A percentile compares a stretch with the other conserved stretches of the same genome.
phyloP scores from a whole-genome alignment of 1,140 invertebrate species.

The Drosophila paulistorum region DNA sequence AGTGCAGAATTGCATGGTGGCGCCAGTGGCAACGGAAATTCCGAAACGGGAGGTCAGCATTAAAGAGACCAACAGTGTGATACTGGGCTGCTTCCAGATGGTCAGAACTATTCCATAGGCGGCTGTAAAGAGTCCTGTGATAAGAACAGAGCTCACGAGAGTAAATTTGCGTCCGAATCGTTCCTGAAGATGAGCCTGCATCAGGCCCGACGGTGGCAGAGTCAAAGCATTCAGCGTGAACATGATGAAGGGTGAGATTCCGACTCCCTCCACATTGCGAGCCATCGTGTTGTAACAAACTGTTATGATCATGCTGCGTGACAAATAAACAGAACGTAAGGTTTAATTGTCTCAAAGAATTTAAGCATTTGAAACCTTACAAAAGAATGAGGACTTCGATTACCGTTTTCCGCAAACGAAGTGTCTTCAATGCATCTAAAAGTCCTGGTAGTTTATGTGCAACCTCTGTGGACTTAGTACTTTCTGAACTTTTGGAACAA shows the following conservation, averaged over 20 bases:
- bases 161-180: constrained; percentile 85
- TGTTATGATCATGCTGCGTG: constrained; percentile 84
- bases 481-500: constrained; percentile 34
- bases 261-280: constrained; percentile 85
- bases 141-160: constrained; percentile 83
- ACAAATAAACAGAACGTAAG: not conserved
- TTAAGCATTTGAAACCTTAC: constrained; percentile 33
- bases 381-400: constrained; percentile 41
- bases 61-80: constrained; percentile 46
- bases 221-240: constrained; percentile 84
- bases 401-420: constrained; percentile 45
- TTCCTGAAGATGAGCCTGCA: constrained; percentile 84
- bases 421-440: constrained; percentile 40
- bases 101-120: constrained; percentile 50
- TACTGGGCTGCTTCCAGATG: constrained; percentile 38
- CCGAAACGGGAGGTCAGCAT: constrained; percentile 85
- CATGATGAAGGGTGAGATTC: constrained; percentile 84
- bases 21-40: constrained; percentile 86
- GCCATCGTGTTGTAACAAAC: constrained; percentile 86
- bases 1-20: constrained; percentile 86
- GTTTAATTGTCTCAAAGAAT: not conserved
- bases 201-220: constrained; percentile 84
- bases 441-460: constrained; percentile 64
- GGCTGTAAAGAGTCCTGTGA: constrained; percentile 59
- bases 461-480: constrained; percentile 17